Evolutionary conservation across 2,113 vertebrate genomes (phyloP).

Genomic region (Orycteropus afer): DNA sequence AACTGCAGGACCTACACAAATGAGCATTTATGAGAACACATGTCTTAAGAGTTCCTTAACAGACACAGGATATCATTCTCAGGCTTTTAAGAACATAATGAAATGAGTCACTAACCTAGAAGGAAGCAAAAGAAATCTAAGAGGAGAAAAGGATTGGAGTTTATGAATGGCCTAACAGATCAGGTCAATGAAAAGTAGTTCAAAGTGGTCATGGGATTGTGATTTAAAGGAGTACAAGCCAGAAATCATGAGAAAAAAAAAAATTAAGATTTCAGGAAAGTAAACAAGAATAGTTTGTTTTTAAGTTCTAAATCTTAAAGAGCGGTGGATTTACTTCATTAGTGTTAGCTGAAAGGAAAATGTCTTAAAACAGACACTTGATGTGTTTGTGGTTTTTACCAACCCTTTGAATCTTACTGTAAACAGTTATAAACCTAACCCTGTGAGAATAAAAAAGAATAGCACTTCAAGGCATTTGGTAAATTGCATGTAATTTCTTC

Average conservation of each 20-base stretch:
- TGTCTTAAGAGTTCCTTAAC: neutral
- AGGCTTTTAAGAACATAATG: neutral
- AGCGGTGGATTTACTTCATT: neutral
- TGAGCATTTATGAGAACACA: neutral
- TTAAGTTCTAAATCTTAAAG: neutral
- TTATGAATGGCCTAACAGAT: neutral
- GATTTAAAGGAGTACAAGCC: neutral
- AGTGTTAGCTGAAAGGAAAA: neutral
- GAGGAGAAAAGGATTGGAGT: neutral
- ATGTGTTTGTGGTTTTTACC: neutral
- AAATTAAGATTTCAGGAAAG: neutral
- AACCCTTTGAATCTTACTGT: neutral
- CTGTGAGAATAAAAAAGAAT: neutral
- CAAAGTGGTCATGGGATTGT: neutral
- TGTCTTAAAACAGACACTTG: neutral
- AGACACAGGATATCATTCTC: neutral
- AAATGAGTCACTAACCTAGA: neutral
- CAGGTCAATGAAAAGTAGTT: neutral
- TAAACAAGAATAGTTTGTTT: neutral
- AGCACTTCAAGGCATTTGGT: neutral
- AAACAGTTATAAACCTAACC: neutral
- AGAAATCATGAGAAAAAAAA: neutral
- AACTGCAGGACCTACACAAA: neutral
- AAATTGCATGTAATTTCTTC: slow-evolving; percentile 9
- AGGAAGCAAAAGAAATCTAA: neutral